Percentiles rank a stretch among this genome's conserved stretches.
These are phyloP conservation scores for Bubalus kerabau DNA, from an alignment of 2,113 vertebrate genomes.

Conservation along the genomic window DNA sequence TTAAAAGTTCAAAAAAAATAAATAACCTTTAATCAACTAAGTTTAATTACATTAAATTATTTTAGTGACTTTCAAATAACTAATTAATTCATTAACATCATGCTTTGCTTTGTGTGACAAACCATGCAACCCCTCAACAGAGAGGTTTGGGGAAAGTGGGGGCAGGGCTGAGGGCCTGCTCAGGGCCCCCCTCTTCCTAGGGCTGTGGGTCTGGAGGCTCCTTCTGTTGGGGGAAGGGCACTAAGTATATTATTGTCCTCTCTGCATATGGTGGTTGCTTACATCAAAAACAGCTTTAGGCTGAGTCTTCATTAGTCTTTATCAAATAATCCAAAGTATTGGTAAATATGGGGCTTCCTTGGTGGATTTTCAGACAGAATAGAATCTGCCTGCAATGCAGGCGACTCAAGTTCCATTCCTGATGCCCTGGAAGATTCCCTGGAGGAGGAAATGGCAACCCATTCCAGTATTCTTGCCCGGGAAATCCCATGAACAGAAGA, in stretches of 20 bases:
- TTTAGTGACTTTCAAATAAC: not conserved
- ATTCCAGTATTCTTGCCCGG: not conserved
- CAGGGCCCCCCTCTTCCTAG: rapidly evolving
- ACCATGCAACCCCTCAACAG: no score
- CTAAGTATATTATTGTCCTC: not conserved
- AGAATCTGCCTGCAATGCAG: not conserved
- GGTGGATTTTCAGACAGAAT: not conserved
- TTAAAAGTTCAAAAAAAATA: not conserved
- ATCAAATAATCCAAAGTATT: not conserved
- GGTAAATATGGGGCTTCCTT: not conserved
- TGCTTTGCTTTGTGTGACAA: not conserved
- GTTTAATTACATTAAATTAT: not conserved
- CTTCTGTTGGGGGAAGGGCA: not conserved
- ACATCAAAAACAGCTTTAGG: not conserved
- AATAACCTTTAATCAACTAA: not conserved
- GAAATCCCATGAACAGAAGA: not conserved
- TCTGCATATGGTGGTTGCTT: rapidly evolving
- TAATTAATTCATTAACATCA: not conserved
- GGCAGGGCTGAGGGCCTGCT: not conserved
- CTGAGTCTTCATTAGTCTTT: not conserved
- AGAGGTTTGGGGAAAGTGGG: not conserved
- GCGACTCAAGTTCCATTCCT: not conserved
- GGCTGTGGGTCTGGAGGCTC: no score
- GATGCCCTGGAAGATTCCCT: not conserved
- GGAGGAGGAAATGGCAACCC: not conserved